A percentile compares a stretch with the other conserved stretches of the same genome.
phyloP scores from a whole-genome alignment of 2,888 invertebrate genomes.

The Heliothis peltigera region DNA sequence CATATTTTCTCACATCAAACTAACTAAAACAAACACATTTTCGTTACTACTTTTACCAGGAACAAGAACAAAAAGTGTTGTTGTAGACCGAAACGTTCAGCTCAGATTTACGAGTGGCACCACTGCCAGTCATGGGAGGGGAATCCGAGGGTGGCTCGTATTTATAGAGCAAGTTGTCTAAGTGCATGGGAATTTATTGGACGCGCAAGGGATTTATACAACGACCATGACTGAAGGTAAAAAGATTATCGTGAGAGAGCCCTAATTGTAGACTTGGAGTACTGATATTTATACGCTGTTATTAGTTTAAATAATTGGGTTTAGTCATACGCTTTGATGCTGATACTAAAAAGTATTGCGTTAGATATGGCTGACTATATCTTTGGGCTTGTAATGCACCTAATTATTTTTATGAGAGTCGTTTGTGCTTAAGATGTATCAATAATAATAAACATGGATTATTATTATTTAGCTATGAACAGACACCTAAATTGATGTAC shows the following conservation, averaged over 20 bases:
- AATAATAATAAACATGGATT: neutral
- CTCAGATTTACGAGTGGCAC: constrained; percentile 66
- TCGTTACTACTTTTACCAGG: constrained; percentile 59
- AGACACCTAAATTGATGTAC: too few relatives aligned
- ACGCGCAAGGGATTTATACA: constrained; percentile 49
- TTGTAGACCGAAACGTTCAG: constrained; percentile 53
- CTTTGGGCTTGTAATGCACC: constrained; percentile 6
- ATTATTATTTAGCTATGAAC: neutral
- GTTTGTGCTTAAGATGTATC: neutral
- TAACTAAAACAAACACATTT: constrained; percentile 38
- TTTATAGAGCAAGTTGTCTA: constrained; percentile 69
- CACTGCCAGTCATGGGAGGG: constrained; percentile 66
- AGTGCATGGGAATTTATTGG: constrained; percentile 62
- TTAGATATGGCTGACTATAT: neutral
- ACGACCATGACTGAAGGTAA: constrained; percentile 37
- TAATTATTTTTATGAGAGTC: neutral
- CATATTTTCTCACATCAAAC: constrained; percentile 17
- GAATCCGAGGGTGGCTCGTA: constrained; percentile 76
- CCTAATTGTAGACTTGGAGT: constrained; percentile 26
- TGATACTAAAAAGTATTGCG: neutral
- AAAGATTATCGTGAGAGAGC: constrained; percentile 33
- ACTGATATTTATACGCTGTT: constrained; percentile 29
- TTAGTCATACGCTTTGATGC: constrained; percentile 41
- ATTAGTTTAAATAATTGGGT: constrained; percentile 28
- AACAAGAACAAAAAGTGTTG: constrained; percentile 52